Evolutionary conservation across 2,113 vertebrate species (phyloP), one percentile per base, ranked within the genome.

Genomic region (Sinosuthora webbiana): DNA sequence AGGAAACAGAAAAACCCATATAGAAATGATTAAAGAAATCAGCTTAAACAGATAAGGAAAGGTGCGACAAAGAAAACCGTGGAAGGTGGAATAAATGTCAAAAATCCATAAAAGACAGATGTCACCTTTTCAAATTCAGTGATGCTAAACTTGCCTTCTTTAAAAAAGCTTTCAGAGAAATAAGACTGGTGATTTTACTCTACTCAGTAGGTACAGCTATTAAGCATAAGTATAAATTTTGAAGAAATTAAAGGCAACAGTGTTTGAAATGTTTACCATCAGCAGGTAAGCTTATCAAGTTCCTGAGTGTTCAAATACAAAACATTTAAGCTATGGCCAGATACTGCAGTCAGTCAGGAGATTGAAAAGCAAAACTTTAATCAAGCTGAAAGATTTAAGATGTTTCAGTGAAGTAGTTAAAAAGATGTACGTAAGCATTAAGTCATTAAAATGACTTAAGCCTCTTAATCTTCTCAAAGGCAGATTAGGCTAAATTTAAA

Each of bases 401-500:
- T 69, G 85, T 93, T 96, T 94, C 55, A 69, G 31, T 37, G 87
- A 84, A 93, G 81, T 37, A 89, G 75, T 90, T 88, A 97, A 95
- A 95, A 94, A 94, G 53, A 93, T 80, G 79, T 77, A 96, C 18
- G 42, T 81, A 94, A 94, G 95, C 90, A 74, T 94, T 85, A 92
- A 95, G 88, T 94, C 94, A 95, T 96, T 95, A 92, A 87, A 92
- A 88, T 77, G 7, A 93, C 87, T 85, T 90, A 63, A 83, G 33
- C 50, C 10, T 91, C 87, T 91, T 95, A 85, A 94, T 93, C 92
- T 86, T 92, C 88, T 96, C 79, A 86, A 86, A 95, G 89, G 90
- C 90, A 95, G 94, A 96, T 96, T 86, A 94, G 30, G 42, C 92
- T 94, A 83, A 93, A 95, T 89, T 89, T 91, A 94, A 96, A 87